Conservation (phyloP, 1,140 invertebrate genomes). For the Hylyphantes graminicola region DNA sequence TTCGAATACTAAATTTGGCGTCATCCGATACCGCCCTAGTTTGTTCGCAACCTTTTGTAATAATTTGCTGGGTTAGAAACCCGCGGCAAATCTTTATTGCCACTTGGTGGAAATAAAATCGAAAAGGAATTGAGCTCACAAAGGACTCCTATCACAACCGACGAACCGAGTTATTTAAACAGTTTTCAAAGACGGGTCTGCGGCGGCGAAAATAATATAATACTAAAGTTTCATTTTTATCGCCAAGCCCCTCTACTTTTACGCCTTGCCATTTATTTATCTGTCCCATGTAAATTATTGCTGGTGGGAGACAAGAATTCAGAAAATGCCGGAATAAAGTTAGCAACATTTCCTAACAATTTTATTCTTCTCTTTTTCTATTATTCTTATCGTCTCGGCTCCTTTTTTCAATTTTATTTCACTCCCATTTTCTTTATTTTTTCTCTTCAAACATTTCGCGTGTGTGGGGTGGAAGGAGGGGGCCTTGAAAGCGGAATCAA, state of each 20-base stretch:
- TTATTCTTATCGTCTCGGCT: background rate
- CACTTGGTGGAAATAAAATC: too few relatives aligned
- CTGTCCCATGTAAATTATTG: slow-evolving; percentile 56
- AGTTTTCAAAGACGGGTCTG: slow-evolving; percentile 13
- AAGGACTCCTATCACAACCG: slow-evolving; percentile 20
- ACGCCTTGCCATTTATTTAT: slow-evolving; percentile 33
- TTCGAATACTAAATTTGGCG: too few relatives aligned
- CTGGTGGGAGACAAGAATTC: slow-evolving; percentile 48
- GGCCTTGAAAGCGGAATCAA: slow-evolving; percentile 49
- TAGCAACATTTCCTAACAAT: slow-evolving; percentile 47
- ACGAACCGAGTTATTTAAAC: slow-evolving; percentile 47
- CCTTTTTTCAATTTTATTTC: slow-evolving; percentile 34
- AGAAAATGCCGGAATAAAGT: slow-evolving; percentile 53
- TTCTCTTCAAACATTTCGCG: slow-evolving; percentile 27
- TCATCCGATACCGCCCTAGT: too few relatives aligned
- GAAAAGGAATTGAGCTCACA: background rate
- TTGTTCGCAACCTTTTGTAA: background rate
- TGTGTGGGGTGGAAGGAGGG: background rate
- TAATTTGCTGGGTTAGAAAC: too few relatives aligned
- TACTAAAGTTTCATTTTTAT: slow-evolving; percentile 45
- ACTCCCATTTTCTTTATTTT: slow-evolving; percentile 9
- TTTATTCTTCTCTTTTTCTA: slow-evolving; percentile 8
- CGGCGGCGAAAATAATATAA: slow-evolving; percentile 17
- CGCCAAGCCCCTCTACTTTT: background rate
- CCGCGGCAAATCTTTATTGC: too few relatives aligned